phyloP scores from a whole-genome alignment of 2,888 invertebrate genomes.

The Rhagium mordax region DNA sequence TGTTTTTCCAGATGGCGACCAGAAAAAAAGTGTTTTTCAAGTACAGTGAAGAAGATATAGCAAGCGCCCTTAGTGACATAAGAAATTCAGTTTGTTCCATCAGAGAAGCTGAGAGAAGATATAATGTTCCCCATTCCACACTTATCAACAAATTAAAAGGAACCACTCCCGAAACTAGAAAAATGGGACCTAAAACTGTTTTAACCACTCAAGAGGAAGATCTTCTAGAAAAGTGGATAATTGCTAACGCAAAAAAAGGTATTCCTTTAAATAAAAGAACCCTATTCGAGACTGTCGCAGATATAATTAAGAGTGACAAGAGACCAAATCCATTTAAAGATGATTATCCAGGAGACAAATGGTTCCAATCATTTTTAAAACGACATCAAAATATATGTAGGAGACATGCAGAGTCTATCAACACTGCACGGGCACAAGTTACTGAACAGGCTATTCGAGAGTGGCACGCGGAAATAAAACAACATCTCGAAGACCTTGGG shows the following conservation, averaged over 20 bases:
- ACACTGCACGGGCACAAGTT: not conserved
- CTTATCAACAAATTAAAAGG: conserved; percentile 1
- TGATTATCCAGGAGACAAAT: not conserved
- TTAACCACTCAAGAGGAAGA: not conserved
- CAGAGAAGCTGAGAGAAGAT: not conserved
- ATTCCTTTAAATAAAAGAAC: not conserved
- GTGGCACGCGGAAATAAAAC: not conserved
- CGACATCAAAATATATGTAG: not conserved
- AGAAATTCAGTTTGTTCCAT: no score
- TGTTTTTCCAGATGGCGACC: not conserved
- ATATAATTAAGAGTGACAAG: not conserved
- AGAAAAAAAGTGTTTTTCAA: conserved; percentile 1
- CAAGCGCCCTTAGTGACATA: not conserved
- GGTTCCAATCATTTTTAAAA: not conserved
- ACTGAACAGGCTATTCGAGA: not conserved
- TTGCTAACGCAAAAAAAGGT: conserved; percentile 5
- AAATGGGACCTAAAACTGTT: not conserved
- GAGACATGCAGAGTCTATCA: not conserved
- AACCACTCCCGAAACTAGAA: not conserved
- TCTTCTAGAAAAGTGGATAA: not conserved
- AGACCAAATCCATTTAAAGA: not conserved
- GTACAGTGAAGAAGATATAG: conserved; percentile 1
- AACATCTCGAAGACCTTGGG: not conserved
- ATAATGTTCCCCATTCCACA: conserved; percentile 4
- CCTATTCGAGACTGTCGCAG: not conserved